Evolutionary conservation across 2,888 invertebrate species (phyloP), one percentile per base, ranked within the genome.

Genomic region (Nemurella pictetii): DNA sequence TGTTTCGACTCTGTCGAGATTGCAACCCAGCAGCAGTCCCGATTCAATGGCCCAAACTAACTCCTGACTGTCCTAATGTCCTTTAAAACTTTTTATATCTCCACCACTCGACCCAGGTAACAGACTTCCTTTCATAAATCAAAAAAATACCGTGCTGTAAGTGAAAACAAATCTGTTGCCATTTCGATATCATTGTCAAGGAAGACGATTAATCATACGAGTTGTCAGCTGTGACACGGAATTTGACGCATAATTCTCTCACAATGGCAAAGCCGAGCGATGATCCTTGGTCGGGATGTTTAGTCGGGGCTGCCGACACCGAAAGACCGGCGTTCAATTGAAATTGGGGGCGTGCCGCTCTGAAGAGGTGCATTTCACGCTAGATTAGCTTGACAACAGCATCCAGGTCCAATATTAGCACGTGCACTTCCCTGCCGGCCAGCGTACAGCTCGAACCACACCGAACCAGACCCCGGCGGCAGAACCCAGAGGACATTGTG

Each of bases 401-500:
- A 75, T 75, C 25, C 29, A 28, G 78, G 29, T 55, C 55, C 55
- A 29, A 29, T 78, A 78, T 78, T 78, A 78, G 78, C 78, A 78
- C 78, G 78, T 78, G 78, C 78, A 78, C 12, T 5, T 9, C 1
- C 2, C 12, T 5, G 30, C 1, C 2, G 15, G 29, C 15, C 30
- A 78, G 5, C 20, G n/a, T 28, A 78, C 29, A 78, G 78, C 3
- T 2, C 78, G 78, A n/a, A n/a, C 78, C 4, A 29, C 29, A 20
- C 29, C 28, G 29, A 78, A 78, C 78, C 12, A 0, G n/a, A n/a
- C n/a, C n/a, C n/a, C n/a, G n/a, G n/a, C n/a, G n/a, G n/a, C n/a
- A n/a, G n/a, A n/a, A n/a, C n/a, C n/a, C n/a, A n/a, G n/a, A n/a
- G n/a, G n/a, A n/a, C n/a, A n/a, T n/a, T n/a, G n/a, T n/a, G n/a